Base-by-base conservation (phyloP, 2,797 vertebrate species). In the Loriculus beryllinus region DNA sequence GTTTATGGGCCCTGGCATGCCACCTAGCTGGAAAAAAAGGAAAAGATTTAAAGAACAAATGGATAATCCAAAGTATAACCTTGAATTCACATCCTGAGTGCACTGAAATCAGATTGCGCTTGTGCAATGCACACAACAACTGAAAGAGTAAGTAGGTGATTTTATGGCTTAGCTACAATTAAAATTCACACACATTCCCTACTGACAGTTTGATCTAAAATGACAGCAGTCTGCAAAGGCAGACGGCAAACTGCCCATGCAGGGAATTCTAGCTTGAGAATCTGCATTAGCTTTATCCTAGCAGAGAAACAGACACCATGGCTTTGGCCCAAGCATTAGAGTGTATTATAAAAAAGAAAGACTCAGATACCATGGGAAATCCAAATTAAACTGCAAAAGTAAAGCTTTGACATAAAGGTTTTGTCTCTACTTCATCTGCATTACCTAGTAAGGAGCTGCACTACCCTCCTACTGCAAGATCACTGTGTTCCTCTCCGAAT, bases 21-120 rank as follows among this genome's bases (percentile, higher is more conserved):
- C 52, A 92, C 63, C 92, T 86, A 79, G 49, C 62, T 86, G 77
- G 82, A 84, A 72, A 75, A 89, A 89, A 35, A 82, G 9, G 49
- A 75, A 75, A 91, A 87, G 33, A 63, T 45, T 86, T 71, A 56
- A 91, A 63, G 62, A 59, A 57, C 5, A 71, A 86, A 59, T 22
- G 31, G 45, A 21, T 82, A 75, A 54, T 47, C 83, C 39, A 19
- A 78, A 89, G 25, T 22, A 19, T 33, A 83, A 63, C 71, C 78
- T 93, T 71, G 64, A 92, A 74, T 67, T 71, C 5, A 0, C 37
- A 47, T n/a, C 42, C 57, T 85, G 52, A 65, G 52, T 14, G 12
- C 33, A 42, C 42, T 81, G 82, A 49, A 70, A 64, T 64, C 47
- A 1, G 70, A 52, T 6, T 6, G 23, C 20, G 19, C 12, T 72